Percentiles rank a stretch among this genome's conserved stretches.
Evolutionary conservation across 2,888 invertebrate species (phyloP).

Genomic region (Torymus aiolomorphi): DNA sequence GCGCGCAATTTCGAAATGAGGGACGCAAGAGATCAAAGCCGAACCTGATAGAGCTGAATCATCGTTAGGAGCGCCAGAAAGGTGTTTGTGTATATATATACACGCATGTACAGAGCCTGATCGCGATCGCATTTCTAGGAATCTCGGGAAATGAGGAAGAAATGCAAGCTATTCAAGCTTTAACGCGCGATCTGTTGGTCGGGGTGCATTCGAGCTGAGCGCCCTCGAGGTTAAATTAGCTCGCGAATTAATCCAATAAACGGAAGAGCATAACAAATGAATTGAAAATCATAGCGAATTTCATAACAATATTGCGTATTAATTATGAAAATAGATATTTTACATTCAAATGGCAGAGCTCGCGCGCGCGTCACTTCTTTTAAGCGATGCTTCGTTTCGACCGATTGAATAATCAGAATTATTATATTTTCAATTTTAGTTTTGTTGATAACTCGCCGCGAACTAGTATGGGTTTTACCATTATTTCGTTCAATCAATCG

Average conservation of each 20-base stretch:
- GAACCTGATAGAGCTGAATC: background rate
- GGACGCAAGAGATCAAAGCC: conserved; percentile 51
- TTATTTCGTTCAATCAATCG: no score
- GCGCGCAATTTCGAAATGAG: conserved; percentile 47
- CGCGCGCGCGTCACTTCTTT: no score
- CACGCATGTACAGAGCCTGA: no score
- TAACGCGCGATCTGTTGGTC: no score
- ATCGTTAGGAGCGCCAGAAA: background rate
- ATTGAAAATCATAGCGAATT: background rate
- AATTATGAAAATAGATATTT: background rate
- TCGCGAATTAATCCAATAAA: background rate
- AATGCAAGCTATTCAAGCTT: no score
- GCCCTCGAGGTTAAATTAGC: no score
- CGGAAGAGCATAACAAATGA: background rate
- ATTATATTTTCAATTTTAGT: no score
- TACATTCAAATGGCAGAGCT: background rate
- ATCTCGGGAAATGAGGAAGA: background rate
- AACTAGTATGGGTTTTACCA: no score
- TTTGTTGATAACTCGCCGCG: no score
- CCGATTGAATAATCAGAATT: no score
- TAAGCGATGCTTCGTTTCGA: no score
- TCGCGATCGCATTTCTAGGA: background rate
- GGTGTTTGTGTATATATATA: background rate
- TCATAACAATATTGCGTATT: background rate
- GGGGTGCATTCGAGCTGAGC: no score